Evolutionary conservation across 1,140 invertebrate genomes (phyloP).

Genomic region (Scaptomyza pallida): DNA sequence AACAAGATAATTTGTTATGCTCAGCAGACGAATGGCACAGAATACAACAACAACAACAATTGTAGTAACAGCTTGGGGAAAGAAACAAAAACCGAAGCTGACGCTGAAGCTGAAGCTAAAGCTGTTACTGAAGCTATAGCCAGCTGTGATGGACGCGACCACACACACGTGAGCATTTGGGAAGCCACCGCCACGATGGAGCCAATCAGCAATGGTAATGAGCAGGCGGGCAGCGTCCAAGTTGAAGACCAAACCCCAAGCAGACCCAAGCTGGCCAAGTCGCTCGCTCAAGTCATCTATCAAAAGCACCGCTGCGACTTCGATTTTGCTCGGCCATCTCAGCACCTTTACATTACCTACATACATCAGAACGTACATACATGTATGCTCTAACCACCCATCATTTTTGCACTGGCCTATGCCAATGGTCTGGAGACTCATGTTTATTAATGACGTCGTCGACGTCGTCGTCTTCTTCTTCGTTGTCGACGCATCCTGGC

Average conservation of each 20-base stretch:
- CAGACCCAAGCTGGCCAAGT: neutral
- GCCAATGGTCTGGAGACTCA: constrained; percentile 33
- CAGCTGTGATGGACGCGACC: constrained; percentile 72
- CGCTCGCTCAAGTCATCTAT: constrained; percentile 54
- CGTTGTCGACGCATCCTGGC: constrained; percentile 47
- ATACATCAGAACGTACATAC: constrained; percentile 11
- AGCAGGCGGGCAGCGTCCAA: constrained; percentile 46
- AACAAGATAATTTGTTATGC: constrained; percentile 76
- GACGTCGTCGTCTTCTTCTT: constrained; percentile 28
- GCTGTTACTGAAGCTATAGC: neutral
- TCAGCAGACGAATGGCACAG: constrained; percentile 53
- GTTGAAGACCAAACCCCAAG: constrained; percentile 25
- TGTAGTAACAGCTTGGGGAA: neutral
- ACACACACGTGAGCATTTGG: constrained; percentile 60
- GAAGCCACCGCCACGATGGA: constrained; percentile 28
- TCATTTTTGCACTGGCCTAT: constrained; percentile 52
- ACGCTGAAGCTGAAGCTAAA: neutral
- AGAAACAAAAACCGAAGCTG: constrained; percentile 32
- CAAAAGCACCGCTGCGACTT: constrained; percentile 72
- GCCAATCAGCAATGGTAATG: constrained; percentile 75
- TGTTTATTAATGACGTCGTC: constrained; percentile 73
- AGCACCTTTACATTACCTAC: constrained; percentile 20
- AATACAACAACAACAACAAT: constrained; percentile 36
- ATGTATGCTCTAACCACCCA: constrained; percentile 19
- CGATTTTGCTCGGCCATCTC: constrained; percentile 50